Evolutionary conservation across 1,140 invertebrate species (phyloP).

Genomic region (Lanistes nyassanus): DNA sequence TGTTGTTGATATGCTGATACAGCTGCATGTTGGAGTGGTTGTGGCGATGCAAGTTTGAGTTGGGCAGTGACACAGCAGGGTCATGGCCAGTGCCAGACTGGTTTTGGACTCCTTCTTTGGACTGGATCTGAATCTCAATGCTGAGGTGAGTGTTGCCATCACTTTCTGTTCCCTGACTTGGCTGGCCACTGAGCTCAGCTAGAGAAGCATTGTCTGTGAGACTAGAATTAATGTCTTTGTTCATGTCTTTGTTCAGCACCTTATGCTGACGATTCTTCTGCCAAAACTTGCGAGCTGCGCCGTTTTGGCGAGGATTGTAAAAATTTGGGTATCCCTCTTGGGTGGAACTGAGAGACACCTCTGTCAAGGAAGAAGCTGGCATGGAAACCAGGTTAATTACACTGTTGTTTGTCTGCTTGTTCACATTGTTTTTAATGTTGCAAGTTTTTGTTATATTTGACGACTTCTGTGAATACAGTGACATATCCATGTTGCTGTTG

Average conservation of each 20-base stretch:
- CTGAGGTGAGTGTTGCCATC: conserved; percentile 55
- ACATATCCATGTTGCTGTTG: conserved; percentile 46
- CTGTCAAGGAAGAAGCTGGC: conserved; percentile 53
- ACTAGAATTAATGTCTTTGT: conserved; percentile 55
- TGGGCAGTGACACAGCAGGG: background rate
- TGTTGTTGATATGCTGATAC: background rate
- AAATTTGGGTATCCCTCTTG: conserved; percentile 75
- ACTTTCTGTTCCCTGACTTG: conserved; percentile 50
- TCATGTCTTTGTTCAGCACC: conserved; percentile 59
- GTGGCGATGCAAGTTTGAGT: conserved; percentile 18
- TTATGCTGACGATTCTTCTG: conserved; percentile 82
- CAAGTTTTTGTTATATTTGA: conserved; percentile 45
- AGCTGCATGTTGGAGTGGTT: background rate
- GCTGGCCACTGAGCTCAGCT: conserved; percentile 39
- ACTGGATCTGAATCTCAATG: conserved; percentile 56
- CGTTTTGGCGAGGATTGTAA: conserved; percentile 92
- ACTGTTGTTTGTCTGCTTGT: conserved; percentile 59
- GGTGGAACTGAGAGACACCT: conserved; percentile 66
- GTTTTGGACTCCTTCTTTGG: conserved; percentile 29
- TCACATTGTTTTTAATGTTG: conserved; percentile 48
- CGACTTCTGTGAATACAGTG: conserved; percentile 41
- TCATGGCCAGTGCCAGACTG: conserved; percentile 8
- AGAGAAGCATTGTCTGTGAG: conserved; percentile 54
- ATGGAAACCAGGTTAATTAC: conserved; percentile 62
- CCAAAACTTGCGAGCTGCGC: conserved; percentile 90